phyloP scores from a whole-genome alignment of 2,797 vertebrate genomes.

The Poecilia picta region DNA sequence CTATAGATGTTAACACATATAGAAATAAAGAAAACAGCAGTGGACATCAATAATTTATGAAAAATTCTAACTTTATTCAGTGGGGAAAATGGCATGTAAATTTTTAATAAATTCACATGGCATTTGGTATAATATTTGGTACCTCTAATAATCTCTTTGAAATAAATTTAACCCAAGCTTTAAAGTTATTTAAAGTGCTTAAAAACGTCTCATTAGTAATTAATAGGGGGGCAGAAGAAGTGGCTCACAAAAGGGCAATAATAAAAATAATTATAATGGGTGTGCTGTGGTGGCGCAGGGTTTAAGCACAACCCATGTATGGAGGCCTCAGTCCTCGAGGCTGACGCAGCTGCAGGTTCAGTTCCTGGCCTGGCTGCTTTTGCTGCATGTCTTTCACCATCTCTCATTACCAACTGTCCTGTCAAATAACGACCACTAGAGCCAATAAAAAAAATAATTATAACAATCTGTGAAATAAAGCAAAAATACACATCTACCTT shows the following conservation, averaged over 20 bases:
- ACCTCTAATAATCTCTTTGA: neutral
- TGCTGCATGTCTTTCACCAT: too few relatives aligned
- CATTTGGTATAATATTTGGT: neutral
- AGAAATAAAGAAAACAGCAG: neutral
- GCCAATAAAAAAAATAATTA: too few relatives aligned
- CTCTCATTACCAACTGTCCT: too few relatives aligned
- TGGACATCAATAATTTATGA: neutral
- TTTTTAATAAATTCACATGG: neutral
- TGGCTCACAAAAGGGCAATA: neutral
- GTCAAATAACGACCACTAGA: too few relatives aligned
- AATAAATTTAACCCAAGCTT: neutral
- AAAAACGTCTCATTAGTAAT: neutral
- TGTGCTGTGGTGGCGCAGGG: too few relatives aligned
- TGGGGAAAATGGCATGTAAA: neutral
- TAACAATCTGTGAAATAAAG: neutral
- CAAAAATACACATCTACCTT: neutral
- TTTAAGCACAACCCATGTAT: too few relatives aligned
- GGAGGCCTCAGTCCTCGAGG: too few relatives aligned
- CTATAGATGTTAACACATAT: neutral
- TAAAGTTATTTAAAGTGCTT: neutral
- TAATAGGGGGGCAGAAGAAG: neutral
- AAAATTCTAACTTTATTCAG: neutral
- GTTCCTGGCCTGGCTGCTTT: too few relatives aligned
- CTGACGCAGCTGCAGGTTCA: too few relatives aligned
- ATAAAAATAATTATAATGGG: too few relatives aligned